These are phyloP conservation scores for Dendrolimus houi DNA, from an alignment of 2,888 invertebrate genomes.

Conservation along the genomic window DNA sequence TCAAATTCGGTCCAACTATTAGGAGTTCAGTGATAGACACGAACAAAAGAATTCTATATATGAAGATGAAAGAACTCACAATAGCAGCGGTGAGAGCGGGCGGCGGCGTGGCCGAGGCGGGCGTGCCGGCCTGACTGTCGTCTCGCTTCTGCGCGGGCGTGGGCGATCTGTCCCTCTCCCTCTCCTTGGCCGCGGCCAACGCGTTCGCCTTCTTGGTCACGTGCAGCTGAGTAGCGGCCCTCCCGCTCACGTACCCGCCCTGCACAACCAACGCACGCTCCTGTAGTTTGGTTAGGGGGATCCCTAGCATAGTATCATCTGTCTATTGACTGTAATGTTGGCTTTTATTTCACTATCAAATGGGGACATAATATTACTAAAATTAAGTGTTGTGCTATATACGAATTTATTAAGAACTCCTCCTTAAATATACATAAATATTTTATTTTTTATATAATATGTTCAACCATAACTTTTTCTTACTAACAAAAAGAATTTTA, in stretches of 20 bases:
- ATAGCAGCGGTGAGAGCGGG: constrained; percentile 49
- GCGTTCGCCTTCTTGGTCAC: constrained; percentile 88
- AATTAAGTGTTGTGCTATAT: too few species aligned
- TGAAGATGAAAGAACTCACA: constrained; percentile 24
- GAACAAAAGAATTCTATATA: too few species aligned
- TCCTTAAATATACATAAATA: too few species aligned
- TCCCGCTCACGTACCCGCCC: constrained; percentile 80
- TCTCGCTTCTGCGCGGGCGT: constrained; percentile 30
- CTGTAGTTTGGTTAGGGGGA: constrained; percentile 76
- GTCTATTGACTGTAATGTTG: constrained; percentile 47
- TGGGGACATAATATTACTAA: constrained; percentile 3
- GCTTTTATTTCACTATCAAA: constrained; percentile 20
- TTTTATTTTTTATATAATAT: too few species aligned
- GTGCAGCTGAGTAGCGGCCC: constrained; percentile 79
- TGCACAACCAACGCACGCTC: constrained; percentile 81
- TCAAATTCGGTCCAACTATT: too few species aligned
- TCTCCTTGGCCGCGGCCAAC: constrained; percentile 76
- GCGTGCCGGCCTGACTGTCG: constrained; percentile 33
- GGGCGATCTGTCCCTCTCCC: constrained; percentile 68
- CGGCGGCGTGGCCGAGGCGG: constrained; percentile 45
- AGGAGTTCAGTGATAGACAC: too few species aligned
- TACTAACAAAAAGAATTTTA: too few species aligned
- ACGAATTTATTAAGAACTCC: too few species aligned
- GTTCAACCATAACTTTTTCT: too few species aligned
- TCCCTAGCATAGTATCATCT: constrained; percentile 64